Evolutionary conservation across 2,888 invertebrate genomes (phyloP), one percentile per base, ranked within the genome.

Genomic region (Taenaris catops): DNA sequence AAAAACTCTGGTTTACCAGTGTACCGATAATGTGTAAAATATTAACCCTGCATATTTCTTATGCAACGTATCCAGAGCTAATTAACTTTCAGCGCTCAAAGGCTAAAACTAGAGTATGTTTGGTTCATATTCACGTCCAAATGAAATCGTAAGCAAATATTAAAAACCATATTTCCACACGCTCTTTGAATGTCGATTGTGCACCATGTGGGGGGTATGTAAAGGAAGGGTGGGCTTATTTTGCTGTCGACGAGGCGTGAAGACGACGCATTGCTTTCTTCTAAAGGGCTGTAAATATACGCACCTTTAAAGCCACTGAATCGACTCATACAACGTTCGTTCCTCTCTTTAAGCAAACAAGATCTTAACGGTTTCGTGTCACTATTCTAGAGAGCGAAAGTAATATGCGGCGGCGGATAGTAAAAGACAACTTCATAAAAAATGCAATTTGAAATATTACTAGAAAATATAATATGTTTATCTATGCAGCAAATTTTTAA

Each of bases 211-310:
- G 38, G n/a, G 48, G 46, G 65, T 67, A 70, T 67, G 67, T 10
- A 74, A 68, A 60, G 66, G 44, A 70, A 48, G 49, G 49, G 66
- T 58, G 58, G 59, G 57, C 57, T 56, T 59, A 47, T 68, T 68
- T 73, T 65, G 51, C 50, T 49, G 57, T 55, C 61, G 61, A 63
- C 60, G 63, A 61, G 68, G 67, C 70, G 73, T 66, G 68, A 71
- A 73, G 62, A 61, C 65, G 61, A 70, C 72, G 74, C 75, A 73
- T 75, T 75, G 74, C 71, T 76, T 75, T 58, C 68, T 75, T 79
- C 73, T 66, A 79, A 79, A 74, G 75, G 57, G 67, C 57, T 53
- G 80, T 70, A 80, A 80, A 80, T 79, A 81, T 63, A 79, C 79
- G 79, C 76, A 74, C 66, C 62, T 66, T 62, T 48, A 61, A 56